phyloP scores from a whole-genome alignment of 37 sponge, comb jelly and placozoan genomes.

The Petrosia ficiformis region DNA sequence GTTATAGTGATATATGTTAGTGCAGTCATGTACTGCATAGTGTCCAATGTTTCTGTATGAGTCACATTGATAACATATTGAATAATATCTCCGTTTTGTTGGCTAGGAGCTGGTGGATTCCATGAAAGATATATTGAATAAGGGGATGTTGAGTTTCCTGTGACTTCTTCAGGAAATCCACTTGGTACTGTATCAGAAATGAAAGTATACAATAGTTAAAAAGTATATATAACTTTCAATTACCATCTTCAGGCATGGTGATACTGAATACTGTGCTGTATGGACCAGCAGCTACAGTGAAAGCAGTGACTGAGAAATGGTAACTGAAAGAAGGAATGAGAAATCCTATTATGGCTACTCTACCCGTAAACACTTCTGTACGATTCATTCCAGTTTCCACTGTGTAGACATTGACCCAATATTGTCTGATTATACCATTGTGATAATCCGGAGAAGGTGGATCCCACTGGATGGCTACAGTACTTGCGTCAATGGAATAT shows the following conservation, averaged over 20 bases:
- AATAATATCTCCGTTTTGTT: constrained; percentile 3
- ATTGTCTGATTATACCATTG: constrained; percentile 15
- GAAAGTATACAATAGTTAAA: background rate
- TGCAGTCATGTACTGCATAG: background rate
- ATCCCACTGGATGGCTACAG: constrained; percentile 11
- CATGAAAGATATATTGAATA: background rate
- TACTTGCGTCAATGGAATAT: background rate
- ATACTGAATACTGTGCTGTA: constrained; percentile 11
- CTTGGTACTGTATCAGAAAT: constrained; percentile 9
- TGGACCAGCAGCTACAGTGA: constrained; percentile 33
- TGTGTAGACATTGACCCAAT: background rate
- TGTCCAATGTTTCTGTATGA: constrained; percentile 4
- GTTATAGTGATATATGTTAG: background rate
- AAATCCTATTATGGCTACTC: background rate
- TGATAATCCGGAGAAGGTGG: constrained; percentile 11
- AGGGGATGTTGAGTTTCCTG: background rate
- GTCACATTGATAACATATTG: background rate
- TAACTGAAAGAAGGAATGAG: constrained; percentile 11
- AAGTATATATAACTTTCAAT: background rate
- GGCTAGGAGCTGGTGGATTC: constrained; percentile 8
- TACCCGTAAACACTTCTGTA: background rate
- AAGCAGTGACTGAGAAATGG: constrained; percentile 2
- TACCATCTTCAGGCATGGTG: constrained; percentile 27
- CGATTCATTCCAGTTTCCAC: background rate
- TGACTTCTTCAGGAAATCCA: constrained; percentile 5